Evolutionary conservation across 1,140 invertebrate genomes (phyloP), one percentile per base, ranked within the genome.

Genomic region (Coptotermes formosanus): DNA sequence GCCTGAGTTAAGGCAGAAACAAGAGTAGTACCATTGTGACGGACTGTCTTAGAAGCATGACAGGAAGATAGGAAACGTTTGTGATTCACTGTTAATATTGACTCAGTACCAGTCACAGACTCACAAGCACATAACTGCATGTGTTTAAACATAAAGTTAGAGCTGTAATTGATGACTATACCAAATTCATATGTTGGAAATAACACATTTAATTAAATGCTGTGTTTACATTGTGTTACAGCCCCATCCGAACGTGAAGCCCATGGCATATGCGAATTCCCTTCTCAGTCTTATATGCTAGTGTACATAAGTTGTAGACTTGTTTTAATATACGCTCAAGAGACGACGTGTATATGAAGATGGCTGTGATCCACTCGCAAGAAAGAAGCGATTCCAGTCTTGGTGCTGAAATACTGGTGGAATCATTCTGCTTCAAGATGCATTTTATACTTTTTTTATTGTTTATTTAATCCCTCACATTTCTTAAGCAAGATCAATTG

Each of bases 231-330:
- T 91, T 91, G 89, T 90, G 88, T 95, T 96, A 88, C 92, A 98
- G 97, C 96, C 97, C 89, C 98, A 99, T 94, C 98, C 98, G n/a
- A 95, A 98, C 90, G 96, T 99, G 81, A 98, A 96, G 92, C 97
- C 98, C 86, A 99, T 99, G 98, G 96, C 95, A 69, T 99, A 99
- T 92, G 97, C 97, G 88, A 95, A 95, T 91, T 94, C 95, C 88
- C 90, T 97, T 90, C 89, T 95, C 87, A 93, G 92, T 89, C 91
- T 93, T 89, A 93, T 94, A 92, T 92, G 91, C 89, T 94, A 93
- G 92, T 92, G 88, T 25, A 75, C n/a, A 7, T 75, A 75, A 30
- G n/a, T 75, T 30, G 64, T 30, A 75, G 59, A 64, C 64, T 75
- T 75, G n/a, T 75, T 75, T 75, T 75, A 75, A 75, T 75, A 75